phyloP scores from a whole-genome alignment of 1,140 invertebrate species.

The Pogonomyrmex barbatus region DNA sequence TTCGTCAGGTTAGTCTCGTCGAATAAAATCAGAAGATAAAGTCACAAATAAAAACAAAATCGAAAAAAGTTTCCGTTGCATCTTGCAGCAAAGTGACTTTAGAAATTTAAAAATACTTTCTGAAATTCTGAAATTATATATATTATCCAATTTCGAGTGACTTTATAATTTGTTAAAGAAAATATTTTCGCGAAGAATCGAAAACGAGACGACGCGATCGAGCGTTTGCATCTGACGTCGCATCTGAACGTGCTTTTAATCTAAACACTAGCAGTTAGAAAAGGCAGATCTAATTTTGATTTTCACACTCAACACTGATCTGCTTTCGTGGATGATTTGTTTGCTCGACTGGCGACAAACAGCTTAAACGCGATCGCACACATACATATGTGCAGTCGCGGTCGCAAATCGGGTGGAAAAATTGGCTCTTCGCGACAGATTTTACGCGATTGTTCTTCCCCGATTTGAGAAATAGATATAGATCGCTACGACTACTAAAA shows the following conservation, averaged over 20 bases:
- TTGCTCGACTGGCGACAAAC: slow-evolving; percentile 26
- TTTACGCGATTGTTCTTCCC: neutral
- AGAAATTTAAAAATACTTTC: too few species aligned
- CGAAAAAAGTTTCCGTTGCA: too few species aligned
- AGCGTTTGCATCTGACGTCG: slow-evolving; percentile 28
- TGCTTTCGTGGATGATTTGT: slow-evolving; percentile 43
- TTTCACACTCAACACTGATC: slow-evolving; percentile 18
- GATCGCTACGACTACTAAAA: slow-evolving; percentile 46
- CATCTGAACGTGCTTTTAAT: slow-evolving; percentile 43
- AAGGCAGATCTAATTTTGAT: slow-evolving; percentile 62
- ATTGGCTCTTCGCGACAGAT: slow-evolving; percentile 15
- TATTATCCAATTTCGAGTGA: neutral
- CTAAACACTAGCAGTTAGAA: slow-evolving; percentile 41
- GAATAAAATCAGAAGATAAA: too few species aligned
- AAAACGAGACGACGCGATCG: neutral
- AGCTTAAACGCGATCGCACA: neutral
- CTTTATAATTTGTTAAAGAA: too few species aligned
- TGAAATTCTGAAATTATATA: neutral
- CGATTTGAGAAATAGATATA: slow-evolving; percentile 22
- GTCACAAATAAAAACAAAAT: too few species aligned
- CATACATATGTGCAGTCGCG: neutral
- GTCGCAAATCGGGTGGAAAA: slow-evolving; percentile 3
- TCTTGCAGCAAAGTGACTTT: too few species aligned
- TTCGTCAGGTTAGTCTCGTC: too few species aligned
- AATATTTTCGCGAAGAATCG: neutral